Evolutionary conservation across 2,888 invertebrate species (phyloP).

Genomic region (Hoplodrina ambigua): DNA sequence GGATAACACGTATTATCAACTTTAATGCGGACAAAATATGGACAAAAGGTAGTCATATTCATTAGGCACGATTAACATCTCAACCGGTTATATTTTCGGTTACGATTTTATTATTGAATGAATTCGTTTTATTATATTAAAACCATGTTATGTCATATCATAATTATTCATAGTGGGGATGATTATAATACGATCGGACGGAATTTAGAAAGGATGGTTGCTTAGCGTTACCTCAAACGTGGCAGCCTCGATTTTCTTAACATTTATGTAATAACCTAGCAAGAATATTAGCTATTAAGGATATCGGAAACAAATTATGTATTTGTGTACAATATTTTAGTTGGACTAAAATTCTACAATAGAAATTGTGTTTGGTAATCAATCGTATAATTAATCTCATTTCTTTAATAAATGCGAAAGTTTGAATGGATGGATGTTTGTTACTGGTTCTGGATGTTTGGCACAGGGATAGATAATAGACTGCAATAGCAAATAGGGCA

Average conservation of each 20-base stretch:
- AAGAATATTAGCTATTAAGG: conserved; percentile 13
- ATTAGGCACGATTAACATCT: conserved; percentile 20
- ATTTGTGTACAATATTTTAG: background rate
- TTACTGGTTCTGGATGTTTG: no score
- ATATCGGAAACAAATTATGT: conserved; percentile 14
- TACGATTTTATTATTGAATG: conserved; percentile 31
- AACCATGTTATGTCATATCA: conserved; percentile 31
- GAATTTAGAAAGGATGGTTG: conserved; percentile 57
- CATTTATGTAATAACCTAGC: conserved; percentile 37
- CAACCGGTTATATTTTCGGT: conserved; percentile 5
- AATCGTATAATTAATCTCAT: background rate
- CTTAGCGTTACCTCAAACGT: conserved; percentile 31
- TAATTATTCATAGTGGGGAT: conserved; percentile 11
- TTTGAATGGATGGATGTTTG: no score
- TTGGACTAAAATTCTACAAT: background rate
- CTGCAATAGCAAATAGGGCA: no score
- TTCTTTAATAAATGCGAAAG: no score
- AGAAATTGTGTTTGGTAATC: background rate
- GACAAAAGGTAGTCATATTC: conserved; percentile 8
- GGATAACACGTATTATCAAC: no score
- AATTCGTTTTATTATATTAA: conserved; percentile 30
- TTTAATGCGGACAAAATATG: no score
- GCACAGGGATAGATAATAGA: no score
- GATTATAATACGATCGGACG: conserved; percentile 21
- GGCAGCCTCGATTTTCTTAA: conserved; percentile 25